A percentile compares a stretch with the other conserved stretches of the same genome.
phyloP scores from a whole-genome alignment of 2,113 vertebrate genomes.

The Onychorhynchus coronatus region DNA sequence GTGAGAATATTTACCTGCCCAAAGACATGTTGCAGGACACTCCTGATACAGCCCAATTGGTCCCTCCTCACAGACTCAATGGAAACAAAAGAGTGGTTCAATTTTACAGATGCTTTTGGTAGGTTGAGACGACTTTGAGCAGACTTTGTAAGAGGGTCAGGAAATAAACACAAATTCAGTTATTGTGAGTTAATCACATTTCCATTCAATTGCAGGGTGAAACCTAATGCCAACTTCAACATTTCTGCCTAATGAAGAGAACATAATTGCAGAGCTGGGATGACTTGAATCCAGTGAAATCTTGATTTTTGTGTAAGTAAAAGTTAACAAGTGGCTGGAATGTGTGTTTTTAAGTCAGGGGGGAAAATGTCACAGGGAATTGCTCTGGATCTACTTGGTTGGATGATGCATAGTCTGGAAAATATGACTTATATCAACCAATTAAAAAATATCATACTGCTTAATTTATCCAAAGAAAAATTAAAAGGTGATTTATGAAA shows the following conservation, averaged over 20 bases:
- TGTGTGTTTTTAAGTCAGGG: neutral
- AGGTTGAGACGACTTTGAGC: neutral
- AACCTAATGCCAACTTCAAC: neutral
- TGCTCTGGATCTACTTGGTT: neutral
- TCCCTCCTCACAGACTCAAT: neutral
- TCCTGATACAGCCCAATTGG: neutral
- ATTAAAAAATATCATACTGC: neutral
- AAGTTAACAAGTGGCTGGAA: neutral
- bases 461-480: neutral
- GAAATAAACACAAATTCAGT: neutral
- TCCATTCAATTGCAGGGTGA: neutral
- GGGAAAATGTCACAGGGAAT: neutral
- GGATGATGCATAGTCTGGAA: neutral
- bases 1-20: neutral
- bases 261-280: neutral
- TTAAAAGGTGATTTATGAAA: neutral
- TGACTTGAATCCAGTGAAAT: neutral
- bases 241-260: neutral
- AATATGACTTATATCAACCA: neutral
- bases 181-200: neutral
- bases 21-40: accelerated
- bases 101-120: neutral
- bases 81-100: neutral
- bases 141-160: neutral
- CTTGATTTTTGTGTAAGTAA: neutral